Conservation (phyloP, 2,888 invertebrate genomes). For the Acleris cristana region DNA sequence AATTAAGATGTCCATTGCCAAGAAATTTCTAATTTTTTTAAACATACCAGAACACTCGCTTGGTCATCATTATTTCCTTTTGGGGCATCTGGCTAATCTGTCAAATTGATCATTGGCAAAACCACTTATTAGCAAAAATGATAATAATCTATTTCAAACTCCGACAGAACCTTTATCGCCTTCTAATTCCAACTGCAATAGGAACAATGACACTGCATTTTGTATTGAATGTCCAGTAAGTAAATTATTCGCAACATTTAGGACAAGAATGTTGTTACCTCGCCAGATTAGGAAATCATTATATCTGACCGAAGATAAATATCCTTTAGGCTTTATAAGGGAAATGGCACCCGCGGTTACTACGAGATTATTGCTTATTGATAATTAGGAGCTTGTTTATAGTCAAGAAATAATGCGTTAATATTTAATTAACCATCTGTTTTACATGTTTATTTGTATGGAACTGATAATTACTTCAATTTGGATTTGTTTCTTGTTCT, state of each 20-base stretch:
- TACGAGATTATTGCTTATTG: conserved; percentile 18
- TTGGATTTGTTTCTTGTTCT: too few species aligned
- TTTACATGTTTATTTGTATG: background rate
- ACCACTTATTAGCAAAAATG: background rate
- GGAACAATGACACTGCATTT: conserved; percentile 36
- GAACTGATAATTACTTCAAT: background rate
- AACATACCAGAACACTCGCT: too few species aligned
- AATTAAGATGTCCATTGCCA: too few species aligned
- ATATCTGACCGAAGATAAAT: conserved; percentile 71
- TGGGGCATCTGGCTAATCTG: too few species aligned
- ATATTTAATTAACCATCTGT: background rate
- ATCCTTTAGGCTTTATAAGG: conserved; percentile 56
- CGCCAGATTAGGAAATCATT: conserved; percentile 76
- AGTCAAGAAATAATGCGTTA: conserved; percentile 11
- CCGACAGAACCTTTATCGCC: background rate
- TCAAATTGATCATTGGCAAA: background rate
- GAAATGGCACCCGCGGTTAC: conserved; percentile 41
- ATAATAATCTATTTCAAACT: background rate
- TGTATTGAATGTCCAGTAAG: conserved; percentile 43
- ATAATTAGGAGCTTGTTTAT: conserved; percentile 23
- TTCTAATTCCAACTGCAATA: background rate
- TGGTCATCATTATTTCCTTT: too few species aligned
- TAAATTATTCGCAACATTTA: conserved; percentile 53
- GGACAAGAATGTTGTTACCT: conserved; percentile 68
- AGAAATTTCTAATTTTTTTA: too few species aligned